Base-by-base conservation (phyloP, 1,140 invertebrate genomes). In the Drosophila kurseongensis region DNA sequence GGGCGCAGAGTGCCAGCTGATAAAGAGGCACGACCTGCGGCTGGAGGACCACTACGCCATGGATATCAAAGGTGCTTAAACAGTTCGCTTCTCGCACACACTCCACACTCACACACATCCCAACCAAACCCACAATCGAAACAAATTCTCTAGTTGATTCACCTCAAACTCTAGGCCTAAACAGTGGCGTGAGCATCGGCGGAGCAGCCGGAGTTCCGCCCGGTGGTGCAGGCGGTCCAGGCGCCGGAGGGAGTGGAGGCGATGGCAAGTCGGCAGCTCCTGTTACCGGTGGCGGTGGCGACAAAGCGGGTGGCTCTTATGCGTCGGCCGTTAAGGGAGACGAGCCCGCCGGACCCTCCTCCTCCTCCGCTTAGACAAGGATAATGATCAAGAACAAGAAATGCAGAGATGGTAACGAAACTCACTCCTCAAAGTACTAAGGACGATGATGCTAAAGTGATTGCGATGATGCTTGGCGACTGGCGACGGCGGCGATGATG, bases 1-100 rank as follows among this genome's bases (percentile, higher is more conserved):
- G 93, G 97, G 98, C 51, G 98, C 97, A 66, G 97, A 98, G 88
- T 97, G 98, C 91, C 95, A 95, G 75, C 93, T 99, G 60, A 94
- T 98, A 5, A 92, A 92, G 63, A 90, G 91, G 55, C 91, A 92
- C 58, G 91, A 92, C 77, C 69, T 92, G 58, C 80, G 91, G 10
- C 48, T 83, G 58, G 90, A 91, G 51, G 91, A 92, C 50, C 77
- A 73, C 52, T 91, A 91, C 75, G 85, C 91, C 59, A 90, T 92
- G 80, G 91, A 92, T 76, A 83, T 92, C 14, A 91, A 92, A 91
- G 91, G 91, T 92, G 82, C 68, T 47, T 85, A 80, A 51, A 75
- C 45, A 61, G 65, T 45, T 48, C 57, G 56, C 32, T 50, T 42
- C 18, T 48, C 38, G 68, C 58, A 66, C 32, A 61, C 58, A 78